Evolutionary conservation across 2,797 vertebrate genomes (phyloP), one percentile per base, ranked within the genome.

Genomic region (Acrossocheilus wenchowensis): DNA sequence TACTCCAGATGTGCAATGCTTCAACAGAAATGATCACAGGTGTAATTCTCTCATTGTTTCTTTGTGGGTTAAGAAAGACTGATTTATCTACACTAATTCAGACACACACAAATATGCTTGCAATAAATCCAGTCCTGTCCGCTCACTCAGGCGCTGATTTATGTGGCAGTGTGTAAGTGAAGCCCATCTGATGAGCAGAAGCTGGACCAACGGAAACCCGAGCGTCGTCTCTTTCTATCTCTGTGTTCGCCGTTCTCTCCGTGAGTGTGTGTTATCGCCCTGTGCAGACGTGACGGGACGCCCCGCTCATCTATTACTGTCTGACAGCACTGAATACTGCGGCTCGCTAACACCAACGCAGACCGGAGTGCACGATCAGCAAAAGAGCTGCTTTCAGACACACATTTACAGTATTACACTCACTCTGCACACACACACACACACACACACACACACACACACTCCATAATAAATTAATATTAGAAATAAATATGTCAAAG

Each of bases 231-330:
- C 66, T 84, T 57, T 87, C 77, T 89, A n/a, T 87, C 39, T 74
- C 17, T 77, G 36, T 19, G 50, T 39, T 88, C 62, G 81, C 23
- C 34, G 8, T 36, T 64, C n/a, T 52, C 69, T 86, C 14, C 36
- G 88, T 89, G 50, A 86, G 91, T 89, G 74, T 64, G 84, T 90
- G 94, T 97, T 96, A 96, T 97, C 96, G 86, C 90, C 92, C 92
- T 74, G 90, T 84, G 90, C 95, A 97, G 96, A 93, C 94, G 91
- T 91, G 92, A 94, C 84, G 91, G 91, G 88, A 90, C 86, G 91
- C 84, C 89, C 87, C 54, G 86, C 92, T 93, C 93, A 96, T 96
- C 94, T 92, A 94, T 96, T 96, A 94, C 92, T 91, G 93, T 92
- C 87, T 95, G 95, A 96, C 93, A 95, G 87, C 64, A 26, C 45